A percentile compares a stretch with the other conserved stretches of the same genome.
Evolutionary conservation across 2,888 invertebrate species (phyloP).

Genomic region (Neocrepidodera transversa): DNA sequence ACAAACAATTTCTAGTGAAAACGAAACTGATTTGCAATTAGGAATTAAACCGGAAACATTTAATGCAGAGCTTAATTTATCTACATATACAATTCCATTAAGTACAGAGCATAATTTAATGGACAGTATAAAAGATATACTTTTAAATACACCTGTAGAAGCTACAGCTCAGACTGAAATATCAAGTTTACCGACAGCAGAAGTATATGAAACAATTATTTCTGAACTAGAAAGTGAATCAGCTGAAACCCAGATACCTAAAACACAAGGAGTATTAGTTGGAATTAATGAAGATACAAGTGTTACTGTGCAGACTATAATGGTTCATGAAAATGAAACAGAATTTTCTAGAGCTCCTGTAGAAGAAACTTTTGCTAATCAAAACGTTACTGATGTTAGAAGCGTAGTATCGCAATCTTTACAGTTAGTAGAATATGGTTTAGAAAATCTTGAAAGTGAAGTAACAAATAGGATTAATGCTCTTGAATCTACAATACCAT

Average conservation of each 20-base stretch:
- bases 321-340: conserved; percentile 61
- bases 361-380: conserved; percentile 30
- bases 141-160: conserved; percentile 49
- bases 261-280: conserved; percentile 57
- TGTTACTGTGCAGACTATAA: conserved; percentile 60
- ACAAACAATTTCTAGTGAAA: conserved; percentile 63
- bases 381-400: conserved; percentile 51
- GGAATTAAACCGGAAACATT: conserved; percentile 53
- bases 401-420: conserved; percentile 52
- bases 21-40: conserved; percentile 56
- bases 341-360: conserved; percentile 51
- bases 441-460: conserved; percentile 35
- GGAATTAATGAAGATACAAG: conserved; percentile 59
- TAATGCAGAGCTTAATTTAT: conserved; percentile 55
- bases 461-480: conserved; percentile 35
- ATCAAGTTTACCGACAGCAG: conserved; percentile 56
- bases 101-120: conserved; percentile 61
- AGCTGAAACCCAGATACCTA: conserved; percentile 52
- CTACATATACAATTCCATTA: conserved; percentile 61
- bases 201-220: conserved; percentile 60
- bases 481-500: conserved; percentile 50
- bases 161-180: conserved; percentile 56
- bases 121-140: conserved; percentile 56
- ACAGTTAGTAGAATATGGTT: conserved; percentile 37
- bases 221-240: conserved; percentile 58